These are phyloP conservation scores for Ramphastos sulfuratus DNA, from an alignment of 2,113 vertebrate species.

Conservation along the genomic window DNA sequence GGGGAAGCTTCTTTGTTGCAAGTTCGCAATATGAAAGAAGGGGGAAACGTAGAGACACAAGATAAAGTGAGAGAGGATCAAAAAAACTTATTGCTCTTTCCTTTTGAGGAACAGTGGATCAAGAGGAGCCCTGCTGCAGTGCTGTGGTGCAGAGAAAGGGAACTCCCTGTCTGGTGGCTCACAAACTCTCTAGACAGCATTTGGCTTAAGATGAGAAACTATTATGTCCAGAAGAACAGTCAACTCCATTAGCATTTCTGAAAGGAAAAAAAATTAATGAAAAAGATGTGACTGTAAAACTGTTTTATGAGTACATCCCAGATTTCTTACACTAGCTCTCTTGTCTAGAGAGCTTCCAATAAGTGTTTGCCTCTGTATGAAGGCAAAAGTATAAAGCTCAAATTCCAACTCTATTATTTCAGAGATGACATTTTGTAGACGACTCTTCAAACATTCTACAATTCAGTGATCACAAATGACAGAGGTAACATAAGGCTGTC, in stretches of 20 bases:
- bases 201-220: background rate
- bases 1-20: background rate
- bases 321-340: background rate
- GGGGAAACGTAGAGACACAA: background rate
- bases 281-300: background rate
- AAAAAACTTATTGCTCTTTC: background rate
- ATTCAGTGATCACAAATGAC: background rate
- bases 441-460: background rate
- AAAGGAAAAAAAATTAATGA: background rate
- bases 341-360: fast-evolving
- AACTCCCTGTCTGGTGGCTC: background rate
- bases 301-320: background rate
- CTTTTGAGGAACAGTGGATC: background rate
- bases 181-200: background rate
- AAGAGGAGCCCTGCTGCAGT: background rate
- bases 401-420: background rate
- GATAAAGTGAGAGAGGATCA: background rate
- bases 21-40: background rate
- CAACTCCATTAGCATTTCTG: background rate
- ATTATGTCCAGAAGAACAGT: background rate
- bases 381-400: background rate
- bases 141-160: background rate
- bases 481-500: background rate
- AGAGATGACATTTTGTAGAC: background rate
- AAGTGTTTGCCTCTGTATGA: background rate